Conservation (phyloP, 2,888 invertebrate genomes). For the Cryptocephalus moraei region DNA sequence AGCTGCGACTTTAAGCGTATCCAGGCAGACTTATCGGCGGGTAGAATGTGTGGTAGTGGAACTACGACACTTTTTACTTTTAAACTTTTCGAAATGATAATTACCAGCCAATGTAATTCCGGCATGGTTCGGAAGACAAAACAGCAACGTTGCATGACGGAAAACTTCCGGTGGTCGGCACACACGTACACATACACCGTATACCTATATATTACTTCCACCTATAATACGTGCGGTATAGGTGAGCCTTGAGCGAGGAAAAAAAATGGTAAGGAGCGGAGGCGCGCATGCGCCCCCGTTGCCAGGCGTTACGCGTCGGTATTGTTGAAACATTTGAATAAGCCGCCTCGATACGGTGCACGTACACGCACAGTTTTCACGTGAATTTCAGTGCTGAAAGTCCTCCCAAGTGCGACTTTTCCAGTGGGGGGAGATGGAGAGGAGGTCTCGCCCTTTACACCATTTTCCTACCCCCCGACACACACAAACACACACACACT, state of each 20-base stretch:
- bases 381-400: conserved; percentile 37
- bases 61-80: too few relatives aligned
- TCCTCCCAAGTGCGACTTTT: conserved; percentile 18
- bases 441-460: too few relatives aligned
- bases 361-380: conserved; percentile 35
- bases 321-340: conserved; percentile 38
- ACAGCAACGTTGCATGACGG: conserved; percentile 36
- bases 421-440: too few relatives aligned
- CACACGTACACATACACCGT: too few relatives aligned
- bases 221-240: conserved; percentile 1
- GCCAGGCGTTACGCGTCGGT: conserved; percentile 34
- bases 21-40: too few relatives aligned
- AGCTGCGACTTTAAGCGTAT: too few relatives aligned
- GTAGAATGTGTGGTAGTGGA: too few relatives aligned
- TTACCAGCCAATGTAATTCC: too few relatives aligned
- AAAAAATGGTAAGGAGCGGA: conserved; percentile 1
- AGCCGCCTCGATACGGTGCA: conserved; percentile 26
- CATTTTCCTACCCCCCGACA: too few relatives aligned
- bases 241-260: conserved; percentile 31
- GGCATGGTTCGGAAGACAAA: conserved; percentile 34
- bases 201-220: too few relatives aligned
- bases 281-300: conserved; percentile 33
- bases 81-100: too few relatives aligned
- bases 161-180: conserved; percentile 33
- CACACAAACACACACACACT: too few relatives aligned